Percentiles rank a stretch among this genome's conserved stretches.
phyloP scores from a whole-genome alignment of 2,113 vertebrate genomes.

The Stegostoma tigrinum region DNA sequence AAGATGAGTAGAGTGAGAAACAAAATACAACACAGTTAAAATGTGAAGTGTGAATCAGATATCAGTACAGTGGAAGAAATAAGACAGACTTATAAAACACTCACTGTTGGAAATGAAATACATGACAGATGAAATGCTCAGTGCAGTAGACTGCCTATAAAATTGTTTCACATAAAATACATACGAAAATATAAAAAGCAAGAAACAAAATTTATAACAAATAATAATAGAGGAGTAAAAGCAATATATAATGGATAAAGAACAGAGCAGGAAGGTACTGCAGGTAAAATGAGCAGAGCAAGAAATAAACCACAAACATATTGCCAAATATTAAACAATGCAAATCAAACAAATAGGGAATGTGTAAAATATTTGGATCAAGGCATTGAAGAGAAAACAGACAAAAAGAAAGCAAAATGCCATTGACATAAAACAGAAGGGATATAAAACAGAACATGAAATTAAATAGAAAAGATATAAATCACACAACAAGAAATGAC shows the following conservation, averaged over 20 bases:
- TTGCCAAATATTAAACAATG: background rate
- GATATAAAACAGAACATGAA: background rate
- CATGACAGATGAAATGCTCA: background rate
- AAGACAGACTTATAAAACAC: background rate
- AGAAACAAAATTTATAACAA: background rate
- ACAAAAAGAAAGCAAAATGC: background rate
- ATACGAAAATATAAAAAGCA: background rate
- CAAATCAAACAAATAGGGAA: background rate
- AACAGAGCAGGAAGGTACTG: background rate
- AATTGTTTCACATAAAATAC: background rate
- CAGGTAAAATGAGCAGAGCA: background rate
- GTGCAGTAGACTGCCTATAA: background rate
- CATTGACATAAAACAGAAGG: background rate
- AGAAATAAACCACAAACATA: background rate
- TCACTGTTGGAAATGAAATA: background rate
- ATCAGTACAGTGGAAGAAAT: background rate
- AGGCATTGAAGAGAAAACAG: background rate
- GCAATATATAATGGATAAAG: background rate
- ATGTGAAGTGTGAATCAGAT: background rate
- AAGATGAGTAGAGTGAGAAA: background rate
- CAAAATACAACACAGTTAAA: background rate
- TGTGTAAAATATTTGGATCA: background rate
- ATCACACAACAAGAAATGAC: background rate
- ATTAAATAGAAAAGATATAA: background rate
- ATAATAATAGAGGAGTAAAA: background rate